Evolutionary conservation across 2,797 vertebrate genomes (phyloP).

Genomic region (Percopsis omiscomaycus): DNA sequence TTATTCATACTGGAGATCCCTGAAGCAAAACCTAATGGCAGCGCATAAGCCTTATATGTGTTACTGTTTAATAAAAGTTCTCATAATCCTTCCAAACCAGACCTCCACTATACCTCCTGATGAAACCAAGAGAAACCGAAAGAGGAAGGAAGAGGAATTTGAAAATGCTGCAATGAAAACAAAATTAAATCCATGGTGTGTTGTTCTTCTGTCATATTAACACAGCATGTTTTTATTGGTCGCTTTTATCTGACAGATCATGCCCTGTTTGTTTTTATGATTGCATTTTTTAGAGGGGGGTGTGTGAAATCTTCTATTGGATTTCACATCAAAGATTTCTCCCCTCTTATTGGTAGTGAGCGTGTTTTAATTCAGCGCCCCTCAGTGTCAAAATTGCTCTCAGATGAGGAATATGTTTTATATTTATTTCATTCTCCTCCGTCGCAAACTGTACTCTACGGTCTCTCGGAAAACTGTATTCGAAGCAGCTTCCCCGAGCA

Average conservation of each 20-base stretch:
- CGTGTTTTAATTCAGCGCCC: constrained; percentile 44
- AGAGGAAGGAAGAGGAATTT: constrained; percentile 21
- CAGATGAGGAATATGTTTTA: constrained; percentile 50
- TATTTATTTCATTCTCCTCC: constrained; percentile 29
- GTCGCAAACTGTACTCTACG: constrained; percentile 1
- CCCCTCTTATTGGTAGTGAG: constrained; percentile 29
- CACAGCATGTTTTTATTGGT: constrained; percentile 29
- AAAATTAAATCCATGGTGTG: constrained; percentile 19
- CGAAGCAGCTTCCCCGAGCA: constrained; percentile 25
- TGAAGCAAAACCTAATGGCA: constrained; percentile 81
- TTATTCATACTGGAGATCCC: constrained; percentile 87
- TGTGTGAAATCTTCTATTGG: constrained; percentile 18
- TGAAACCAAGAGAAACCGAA: constrained; percentile 46
- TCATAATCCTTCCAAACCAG: constrained; percentile 63
- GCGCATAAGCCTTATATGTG: constrained; percentile 66
- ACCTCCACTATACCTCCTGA: constrained; percentile 35
- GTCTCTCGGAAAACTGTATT: constrained; percentile 26
- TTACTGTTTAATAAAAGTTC: constrained; percentile 75
- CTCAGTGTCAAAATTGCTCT: constrained; percentile 56
- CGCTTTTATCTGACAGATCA: constrained; percentile 36
- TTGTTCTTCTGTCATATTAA: constrained; percentile 31
- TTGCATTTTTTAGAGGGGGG: constrained; percentile 15
- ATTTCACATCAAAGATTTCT: constrained; percentile 47
- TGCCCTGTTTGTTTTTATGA: constrained; percentile 39
- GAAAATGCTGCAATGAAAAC: constrained; percentile 34